phyloP scores from a whole-genome alignment of 2,797 vertebrate genomes.

The Mionectes olivaceus region DNA sequence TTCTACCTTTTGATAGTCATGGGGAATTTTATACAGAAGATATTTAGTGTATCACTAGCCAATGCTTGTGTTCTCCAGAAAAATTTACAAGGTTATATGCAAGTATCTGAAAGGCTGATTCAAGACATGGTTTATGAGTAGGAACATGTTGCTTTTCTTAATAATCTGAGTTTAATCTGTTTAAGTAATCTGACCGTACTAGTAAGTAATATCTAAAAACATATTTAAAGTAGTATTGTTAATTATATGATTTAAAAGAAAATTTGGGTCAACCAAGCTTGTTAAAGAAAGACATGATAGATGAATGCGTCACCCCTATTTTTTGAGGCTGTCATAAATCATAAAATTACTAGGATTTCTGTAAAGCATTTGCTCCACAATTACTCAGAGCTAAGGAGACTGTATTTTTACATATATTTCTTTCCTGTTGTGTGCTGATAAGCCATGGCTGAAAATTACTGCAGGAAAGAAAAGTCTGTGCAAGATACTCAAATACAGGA shows the following conservation, averaged over 20 bases:
- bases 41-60: neutral
- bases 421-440: neutral
- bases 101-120: neutral
- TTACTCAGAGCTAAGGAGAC: neutral
- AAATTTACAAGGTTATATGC: rapidly evolving
- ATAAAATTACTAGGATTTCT: neutral
- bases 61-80: neutral
- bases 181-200: neutral
- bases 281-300: neutral
- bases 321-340: neutral
- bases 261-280: neutral
- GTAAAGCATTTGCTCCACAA: neutral
- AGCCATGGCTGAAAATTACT: neutral
- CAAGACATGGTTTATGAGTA: neutral
- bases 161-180: neutral
- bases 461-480: neutral
- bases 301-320: neutral
- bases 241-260: neutral
- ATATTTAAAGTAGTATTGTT: neutral
- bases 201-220: neutral
- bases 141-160: neutral
- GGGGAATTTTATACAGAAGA: neutral
- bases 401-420: neutral
- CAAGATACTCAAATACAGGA: neutral
- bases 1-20: neutral